Base-by-base conservation (phyloP, 2,113 vertebrate genomes). In the Chloroceryle aenea region DNA sequence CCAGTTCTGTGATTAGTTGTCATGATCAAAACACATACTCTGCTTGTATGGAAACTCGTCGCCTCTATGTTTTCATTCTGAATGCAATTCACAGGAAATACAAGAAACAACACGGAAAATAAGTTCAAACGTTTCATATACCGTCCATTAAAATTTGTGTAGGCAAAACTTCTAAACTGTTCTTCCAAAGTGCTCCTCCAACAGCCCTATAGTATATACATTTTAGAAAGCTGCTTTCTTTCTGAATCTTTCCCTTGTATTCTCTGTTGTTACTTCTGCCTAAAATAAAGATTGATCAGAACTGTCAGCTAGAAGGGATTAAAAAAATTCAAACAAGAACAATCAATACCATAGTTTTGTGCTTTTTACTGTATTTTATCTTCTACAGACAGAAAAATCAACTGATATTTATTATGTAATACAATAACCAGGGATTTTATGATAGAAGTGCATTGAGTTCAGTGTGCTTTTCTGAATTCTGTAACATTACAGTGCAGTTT, bases 31-130 rank as follows among this genome's bases (percentile, higher is more conserved):
- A 69, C 4, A 43, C 23, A 56, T 9, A 43, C 6, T 32, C 17
- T 19, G 2, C 14, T 52, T 2, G 0, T 11, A 9, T 3, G 4
- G n/a, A 40, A 7, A 11, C 1, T 0, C 21, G 14, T 5, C 58
- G 27, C 7, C 16, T 86, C 19, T 72, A 20, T 69, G 12, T 48
- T 77, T 55, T 4, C 6, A 4, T 15, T 63, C 42, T 64, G 55
- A 63, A 89, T 81, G 9, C 9, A 78, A 62, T 34, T 79, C 30
- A 62, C 13, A 58, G 4, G 9, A 75, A 85, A 43, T 61, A 72
- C 6, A 32, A 89, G 27, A 80, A 77, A 73, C 0, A 0, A 40
- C 16, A 62, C 2, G 32, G 34, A 78, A 74, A 87, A 58, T 25
- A 45, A 47, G 26, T 47, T 23, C 7, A 45, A 20, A 40, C 29